These are phyloP conservation scores for Listronotus bonariensis DNA, from an alignment of 1,140 invertebrate species.

Conservation along the genomic window DNA sequence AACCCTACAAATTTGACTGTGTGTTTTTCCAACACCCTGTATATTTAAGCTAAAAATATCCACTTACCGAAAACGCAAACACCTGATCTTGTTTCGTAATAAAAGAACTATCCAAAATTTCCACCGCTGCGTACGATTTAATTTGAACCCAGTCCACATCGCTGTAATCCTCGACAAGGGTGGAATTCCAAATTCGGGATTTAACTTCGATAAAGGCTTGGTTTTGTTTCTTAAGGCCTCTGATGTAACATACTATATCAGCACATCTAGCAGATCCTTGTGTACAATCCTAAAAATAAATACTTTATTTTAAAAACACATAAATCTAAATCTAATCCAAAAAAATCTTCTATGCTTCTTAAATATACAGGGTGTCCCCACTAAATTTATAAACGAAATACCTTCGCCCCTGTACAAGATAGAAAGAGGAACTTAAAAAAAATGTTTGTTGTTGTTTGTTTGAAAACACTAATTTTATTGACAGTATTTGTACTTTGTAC, in stretches of 20 bases:
- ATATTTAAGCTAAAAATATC: slow-evolving; percentile 6
- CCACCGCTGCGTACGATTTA: slow-evolving; percentile 74
- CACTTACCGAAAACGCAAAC: slow-evolving; percentile 54
- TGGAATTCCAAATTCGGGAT: slow-evolving; percentile 88
- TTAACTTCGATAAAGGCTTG: slow-evolving; percentile 78
- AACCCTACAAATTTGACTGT: no score
- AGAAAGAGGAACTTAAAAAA: no score
- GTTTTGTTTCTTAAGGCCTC: slow-evolving; percentile 73
- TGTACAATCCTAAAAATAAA: slow-evolving; percentile 17
- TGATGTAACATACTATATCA: slow-evolving; percentile 79
- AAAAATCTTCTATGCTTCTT: slow-evolving; percentile 1
- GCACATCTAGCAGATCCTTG: slow-evolving; percentile 79
- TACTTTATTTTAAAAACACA: not conserved
- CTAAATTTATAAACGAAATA: no score
- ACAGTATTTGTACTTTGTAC: no score
- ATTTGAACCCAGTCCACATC: slow-evolving; percentile 83
- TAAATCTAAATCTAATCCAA: not conserved
- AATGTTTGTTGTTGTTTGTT: no score
- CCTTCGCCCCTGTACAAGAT: no score
- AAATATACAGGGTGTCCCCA: not conserved
- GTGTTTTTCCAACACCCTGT: no score
- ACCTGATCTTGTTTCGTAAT: slow-evolving; percentile 70
- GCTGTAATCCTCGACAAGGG: slow-evolving; percentile 85
- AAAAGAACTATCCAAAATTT: slow-evolving; percentile 74
- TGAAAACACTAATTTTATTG: no score